Percentiles rank a stretch among this genome's conserved stretches.
phyloP scores from a whole-genome alignment of 2,888 invertebrate species.

The Adelognathus sp. region DNA sequence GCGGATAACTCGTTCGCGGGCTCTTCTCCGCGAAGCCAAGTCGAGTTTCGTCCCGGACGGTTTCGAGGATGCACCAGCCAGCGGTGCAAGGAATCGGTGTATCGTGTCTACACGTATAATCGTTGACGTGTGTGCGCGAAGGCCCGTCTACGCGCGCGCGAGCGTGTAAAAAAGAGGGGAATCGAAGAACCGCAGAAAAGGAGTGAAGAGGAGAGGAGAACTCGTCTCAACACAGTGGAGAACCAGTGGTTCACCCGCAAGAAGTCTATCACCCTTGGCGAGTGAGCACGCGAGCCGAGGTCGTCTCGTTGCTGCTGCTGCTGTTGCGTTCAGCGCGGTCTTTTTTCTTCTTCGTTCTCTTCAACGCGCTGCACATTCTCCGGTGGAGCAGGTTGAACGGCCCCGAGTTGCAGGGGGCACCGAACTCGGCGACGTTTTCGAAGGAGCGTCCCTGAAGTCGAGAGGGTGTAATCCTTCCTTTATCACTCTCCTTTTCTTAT shows the following conservation, averaged over 20 bases:
- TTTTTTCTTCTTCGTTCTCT: no score
- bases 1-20: slow-evolving; percentile 35
- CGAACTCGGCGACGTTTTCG: slow-evolving; percentile 58
- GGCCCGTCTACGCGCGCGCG: background rate
- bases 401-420: slow-evolving; percentile 61
- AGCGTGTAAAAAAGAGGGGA: background rate
- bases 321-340: slow-evolving; percentile 16
- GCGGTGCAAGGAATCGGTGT: slow-evolving; percentile 22
- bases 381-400: slow-evolving; percentile 62
- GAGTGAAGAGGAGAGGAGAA: background rate
- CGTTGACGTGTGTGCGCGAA: background rate
- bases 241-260: slow-evolving; percentile 35
- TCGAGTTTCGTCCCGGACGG: slow-evolving; percentile 40
- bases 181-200: slow-evolving; percentile 1
- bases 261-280: slow-evolving; percentile 52
- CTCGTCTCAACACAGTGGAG: background rate
- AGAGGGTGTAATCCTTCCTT: slow-evolving; percentile 13
- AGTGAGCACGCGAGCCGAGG: slow-evolving; percentile 40
- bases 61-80: slow-evolving; percentile 44
- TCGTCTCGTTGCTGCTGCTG: slow-evolving; percentile 42
- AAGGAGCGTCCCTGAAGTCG: slow-evolving; percentile 31
- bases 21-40: slow-evolving; percentile 10
- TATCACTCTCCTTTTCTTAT: background rate
- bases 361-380: slow-evolving; percentile 59
- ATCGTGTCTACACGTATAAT: background rate